Base-by-base conservation (phyloP, 1,140 invertebrate genomes). In the Zophobas morio region DNA sequence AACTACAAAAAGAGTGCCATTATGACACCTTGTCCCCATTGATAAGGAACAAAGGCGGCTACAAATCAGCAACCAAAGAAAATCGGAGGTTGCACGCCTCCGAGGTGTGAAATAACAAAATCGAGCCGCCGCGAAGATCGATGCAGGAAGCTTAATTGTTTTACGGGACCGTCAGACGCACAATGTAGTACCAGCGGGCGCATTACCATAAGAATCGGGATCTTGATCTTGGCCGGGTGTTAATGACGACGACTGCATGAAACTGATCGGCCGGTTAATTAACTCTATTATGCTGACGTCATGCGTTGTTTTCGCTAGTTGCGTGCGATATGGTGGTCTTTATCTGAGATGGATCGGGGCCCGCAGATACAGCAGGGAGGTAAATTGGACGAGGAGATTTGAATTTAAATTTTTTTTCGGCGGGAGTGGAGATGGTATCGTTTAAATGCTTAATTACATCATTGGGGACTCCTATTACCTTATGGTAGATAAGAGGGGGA, bases 11-110 rank as follows among this genome's bases (percentile, higher is more conserved):
- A 81, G 79, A 81, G 81, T 79, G 66, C 66, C 49, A 57, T 57
- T 57, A 57, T 82, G 78, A 82, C 80, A 82, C 80, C 78, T 80
- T 76, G 76, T 79, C 20, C 35, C 80, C 78, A 82, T 82, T 82
- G 78, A 79, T 57, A 39, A 53, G 60, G 60, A 66, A 66, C 60
- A 66, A 66, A 66, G 42, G 1, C 60, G 54, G 57, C 75, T 77
- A 79, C 78, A 79, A 79, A 79, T 79, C 76, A 72, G 46, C 37
- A 72, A 66, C 60, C 60, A 66, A 42, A 66, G 60, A 66, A 36
- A 66, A 66, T 66, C 60, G 39, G 39, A 33, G 39, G 57, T 39
- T 8, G 39, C 54, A 35, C 54, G 35, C 35, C 40, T 47, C n/a
- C n/a, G 6, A 70, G 70, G 70, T 51, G 46, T 51, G 40, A 72